A percentile compares a stretch with the other conserved stretches of the same genome.
Evolutionary conservation across 2,113 vertebrate genomes (phyloP).

Genomic region (Marmota flaviventris): DNA sequence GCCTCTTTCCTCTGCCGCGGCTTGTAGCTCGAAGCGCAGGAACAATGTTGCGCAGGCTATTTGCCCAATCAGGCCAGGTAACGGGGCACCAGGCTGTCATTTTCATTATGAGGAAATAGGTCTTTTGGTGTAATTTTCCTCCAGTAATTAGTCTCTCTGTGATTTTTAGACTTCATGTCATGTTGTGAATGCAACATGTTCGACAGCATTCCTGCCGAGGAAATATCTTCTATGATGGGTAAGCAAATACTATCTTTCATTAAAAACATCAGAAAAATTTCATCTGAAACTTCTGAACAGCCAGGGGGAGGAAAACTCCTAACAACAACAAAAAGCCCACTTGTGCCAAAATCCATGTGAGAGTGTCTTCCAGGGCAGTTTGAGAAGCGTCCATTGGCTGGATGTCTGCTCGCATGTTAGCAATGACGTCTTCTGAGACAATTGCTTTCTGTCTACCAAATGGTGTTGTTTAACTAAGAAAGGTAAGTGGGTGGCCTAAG

Average conservation of each 20-base stretch:
- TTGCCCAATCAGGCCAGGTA: constrained; percentile 82
- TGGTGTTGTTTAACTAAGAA: not conserved
- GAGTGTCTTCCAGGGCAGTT: accelerated
- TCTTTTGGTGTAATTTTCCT: constrained; percentile 85
- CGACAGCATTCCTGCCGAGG: constrained; percentile 87
- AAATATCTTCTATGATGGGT: constrained; percentile 76
- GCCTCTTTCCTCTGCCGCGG: not conserved
- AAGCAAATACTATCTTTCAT: constrained; percentile 83
- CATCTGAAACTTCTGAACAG: constrained; percentile 30
- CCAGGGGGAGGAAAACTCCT: constrained; percentile 52
- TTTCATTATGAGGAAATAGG: constrained; percentile 83
- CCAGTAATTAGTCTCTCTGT: constrained; percentile 92
- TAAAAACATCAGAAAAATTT: constrained; percentile 78
- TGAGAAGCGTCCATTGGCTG: not conserved
- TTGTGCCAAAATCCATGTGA: not conserved
- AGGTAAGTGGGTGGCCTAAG: not conserved
- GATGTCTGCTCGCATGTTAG: not conserved
- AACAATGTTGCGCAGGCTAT: constrained; percentile 56
- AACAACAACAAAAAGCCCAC: not conserved
- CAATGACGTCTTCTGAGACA: not conserved
- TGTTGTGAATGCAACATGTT: constrained; percentile 88
- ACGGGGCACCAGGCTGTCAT: constrained; percentile 86
- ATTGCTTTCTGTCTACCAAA: not conserved
- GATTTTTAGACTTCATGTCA: constrained; percentile 87
- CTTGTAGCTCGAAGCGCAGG: not conserved